Conservation (phyloP, 2,797 vertebrate species). For the Harpagifer antarcticus region DNA sequence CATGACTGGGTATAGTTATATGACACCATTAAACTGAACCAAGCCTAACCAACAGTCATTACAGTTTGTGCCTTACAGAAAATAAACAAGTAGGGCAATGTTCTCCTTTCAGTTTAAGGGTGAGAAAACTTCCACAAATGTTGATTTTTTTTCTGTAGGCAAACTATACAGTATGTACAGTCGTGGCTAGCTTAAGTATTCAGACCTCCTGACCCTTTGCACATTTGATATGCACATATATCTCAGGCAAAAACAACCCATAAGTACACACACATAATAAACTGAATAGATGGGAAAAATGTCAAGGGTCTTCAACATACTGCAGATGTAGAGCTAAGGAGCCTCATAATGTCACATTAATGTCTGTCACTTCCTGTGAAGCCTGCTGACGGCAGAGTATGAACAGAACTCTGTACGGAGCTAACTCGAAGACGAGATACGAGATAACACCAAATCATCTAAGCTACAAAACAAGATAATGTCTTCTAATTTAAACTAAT, state of each 20-base stretch:
- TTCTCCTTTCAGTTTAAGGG: constrained; percentile 15
- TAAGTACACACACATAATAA: constrained; percentile 31
- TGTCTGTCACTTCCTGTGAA: constrained; percentile 28
- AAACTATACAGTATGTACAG: constrained; percentile 10
- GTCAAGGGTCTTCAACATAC: constrained; percentile 39
- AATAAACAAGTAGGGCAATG: constrained; percentile 13
- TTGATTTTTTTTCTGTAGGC: constrained; percentile 18
- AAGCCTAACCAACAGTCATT: not conserved
- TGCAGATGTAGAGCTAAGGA: constrained; percentile 35
- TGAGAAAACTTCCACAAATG: constrained; percentile 27
- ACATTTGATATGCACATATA: constrained; percentile 35
- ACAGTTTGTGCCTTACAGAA: not conserved
- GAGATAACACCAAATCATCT: not conserved
- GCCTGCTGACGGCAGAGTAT: constrained; percentile 2
- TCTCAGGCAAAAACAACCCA: not conserved
- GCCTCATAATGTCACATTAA: constrained; percentile 12
- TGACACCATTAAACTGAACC: not conserved
- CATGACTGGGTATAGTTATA: not conserved
- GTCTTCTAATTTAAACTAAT: not conserved
- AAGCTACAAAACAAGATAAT: not conserved
- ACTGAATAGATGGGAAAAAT: constrained; percentile 20
- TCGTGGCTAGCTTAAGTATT: constrained; percentile 17
- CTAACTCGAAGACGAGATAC: constrained; percentile 10
- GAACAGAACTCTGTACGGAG: constrained; percentile 7
- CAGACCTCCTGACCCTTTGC: constrained; percentile 57